Evolutionary conservation across 1,140 invertebrate genomes (phyloP).

Genomic region (Physella acuta): DNA sequence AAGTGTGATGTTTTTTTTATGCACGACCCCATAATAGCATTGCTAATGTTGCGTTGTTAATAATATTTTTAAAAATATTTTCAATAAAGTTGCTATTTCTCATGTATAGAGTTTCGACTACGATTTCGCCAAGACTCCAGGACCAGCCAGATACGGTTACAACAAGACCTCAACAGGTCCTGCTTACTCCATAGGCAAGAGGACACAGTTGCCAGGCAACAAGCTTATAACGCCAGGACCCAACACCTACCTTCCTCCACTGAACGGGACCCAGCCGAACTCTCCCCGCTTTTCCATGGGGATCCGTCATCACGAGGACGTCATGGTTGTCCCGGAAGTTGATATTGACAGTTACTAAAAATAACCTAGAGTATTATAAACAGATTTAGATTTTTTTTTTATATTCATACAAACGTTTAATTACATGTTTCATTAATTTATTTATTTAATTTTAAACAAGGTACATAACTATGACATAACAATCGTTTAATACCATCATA

Average conservation of each 20-base stretch:
- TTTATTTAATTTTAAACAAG: too few relatives aligned
- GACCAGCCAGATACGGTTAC: conserved; percentile 38
- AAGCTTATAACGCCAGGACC: conserved; percentile 42
- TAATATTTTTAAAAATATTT: too few relatives aligned
- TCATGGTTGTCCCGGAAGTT: conserved; percentile 8
- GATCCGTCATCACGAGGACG: conserved; percentile 37
- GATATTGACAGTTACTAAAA: conserved; percentile 1
- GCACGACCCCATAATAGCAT: too few relatives aligned
- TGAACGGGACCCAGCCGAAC: conserved; percentile 27
- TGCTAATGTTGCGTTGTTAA: too few relatives aligned
- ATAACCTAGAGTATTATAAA: not conserved
- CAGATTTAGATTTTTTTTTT: not conserved
- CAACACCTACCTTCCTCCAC: conserved; percentile 33
- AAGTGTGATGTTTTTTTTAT: too few relatives aligned
- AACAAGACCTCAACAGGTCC: conserved; percentile 27
- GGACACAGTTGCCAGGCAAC: conserved; percentile 27
- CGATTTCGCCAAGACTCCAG: conserved; percentile 43
- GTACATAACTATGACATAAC: too few relatives aligned
- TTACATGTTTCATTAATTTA: not conserved
- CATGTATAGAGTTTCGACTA: conserved; percentile 35
- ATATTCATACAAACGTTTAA: not conserved
- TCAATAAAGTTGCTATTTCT: too few relatives aligned
- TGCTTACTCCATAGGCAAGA: conserved; percentile 30
- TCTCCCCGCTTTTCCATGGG: conserved; percentile 42
- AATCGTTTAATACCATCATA: too few relatives aligned